Conservation (phyloP, 2,888 invertebrate genomes). For the Zeuzera pyrina region DNA sequence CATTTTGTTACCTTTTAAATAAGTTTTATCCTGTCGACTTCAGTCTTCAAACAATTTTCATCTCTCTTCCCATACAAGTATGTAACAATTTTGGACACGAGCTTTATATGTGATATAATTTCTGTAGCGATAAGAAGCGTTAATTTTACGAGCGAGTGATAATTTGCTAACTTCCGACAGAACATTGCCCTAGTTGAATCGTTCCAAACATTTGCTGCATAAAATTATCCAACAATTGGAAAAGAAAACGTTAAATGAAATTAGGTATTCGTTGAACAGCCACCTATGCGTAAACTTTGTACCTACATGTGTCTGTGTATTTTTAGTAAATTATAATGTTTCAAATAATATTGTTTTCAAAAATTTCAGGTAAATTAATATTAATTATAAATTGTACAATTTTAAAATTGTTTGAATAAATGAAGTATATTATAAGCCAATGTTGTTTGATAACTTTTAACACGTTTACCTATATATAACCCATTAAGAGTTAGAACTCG, state of each 20-base stretch:
- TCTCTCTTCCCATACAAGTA: conserved; percentile 34
- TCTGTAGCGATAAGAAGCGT: conserved; percentile 70
- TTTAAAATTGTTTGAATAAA: too few relatives aligned
- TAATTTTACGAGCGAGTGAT: conserved; percentile 73
- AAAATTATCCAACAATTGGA: conserved; percentile 45
- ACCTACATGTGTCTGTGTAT: too few relatives aligned
- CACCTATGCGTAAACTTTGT: too few relatives aligned
- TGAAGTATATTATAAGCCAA: too few relatives aligned
- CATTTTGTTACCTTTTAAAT: conserved; percentile 72
- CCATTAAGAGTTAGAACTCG: too few relatives aligned
- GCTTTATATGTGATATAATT: conserved; percentile 49
- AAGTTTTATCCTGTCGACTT: conserved; percentile 47
- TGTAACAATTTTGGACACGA: conserved; percentile 40
- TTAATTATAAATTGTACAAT: too few relatives aligned
- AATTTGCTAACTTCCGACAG: conserved; percentile 73
- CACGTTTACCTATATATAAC: too few relatives aligned
- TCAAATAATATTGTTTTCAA: too few relatives aligned
- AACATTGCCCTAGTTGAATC: conserved; percentile 64
- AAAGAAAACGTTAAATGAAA: conserved; percentile 44
- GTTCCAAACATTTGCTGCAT: conserved; percentile 62
- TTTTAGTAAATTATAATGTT: too few relatives aligned
- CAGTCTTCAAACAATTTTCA: conserved; percentile 38
- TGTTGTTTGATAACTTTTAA: too few relatives aligned
- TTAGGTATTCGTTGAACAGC: conserved; percentile 30
- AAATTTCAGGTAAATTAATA: too few relatives aligned